Evolutionary conservation across 1,140 invertebrate genomes (phyloP), one percentile per base, ranked within the genome.

Genomic region (Agrilus planipennis): DNA sequence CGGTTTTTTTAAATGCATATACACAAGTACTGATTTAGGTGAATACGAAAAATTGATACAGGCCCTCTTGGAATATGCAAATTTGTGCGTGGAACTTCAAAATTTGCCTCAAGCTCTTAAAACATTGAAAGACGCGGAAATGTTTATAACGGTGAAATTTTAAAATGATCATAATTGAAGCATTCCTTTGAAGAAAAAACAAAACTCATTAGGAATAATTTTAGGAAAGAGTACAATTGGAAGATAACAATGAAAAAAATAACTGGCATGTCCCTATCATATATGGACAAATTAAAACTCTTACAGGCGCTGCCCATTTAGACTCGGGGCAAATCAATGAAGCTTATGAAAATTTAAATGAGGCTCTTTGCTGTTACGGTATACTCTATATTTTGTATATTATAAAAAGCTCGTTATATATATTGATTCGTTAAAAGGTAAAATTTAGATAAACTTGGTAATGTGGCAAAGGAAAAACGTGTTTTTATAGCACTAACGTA

Each of bases 31-130:
- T 44, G 19, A 31, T 44, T 15, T 39, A 64, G 63, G 52, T 15
- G 42, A 62, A 44, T 45, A 48, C 21, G 50, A 61, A 20, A 64
- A 66, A 48, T 50, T 65, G 29, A 56, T 63, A 41, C 58, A 64
- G 6, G 69, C 70, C 6, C 68, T 74, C 49, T 46, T 75, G 12
- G 71, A 74, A 42, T 73, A 69, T 12, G 63, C 65, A 0, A 69
- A 71, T 21, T 40, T 73, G 0, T 67, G 65, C 22, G 60, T 75
- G 22, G 57, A 62, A 2, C 58, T 52, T 4, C 61, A 49, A 22
- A 71, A 73, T 31, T 48, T 72, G 17, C 58, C 69, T 2, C 60
- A 70, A 47, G 71, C 72, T 5, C 60, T 67, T 45, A 65, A 67
- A 45, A 58, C 74, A 7, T 56, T 73, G 21, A 44, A 49, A 10